These are phyloP conservation scores for Actenoides hombroni DNA, from an alignment of 2,113 vertebrate genomes.

Conservation along the genomic window DNA sequence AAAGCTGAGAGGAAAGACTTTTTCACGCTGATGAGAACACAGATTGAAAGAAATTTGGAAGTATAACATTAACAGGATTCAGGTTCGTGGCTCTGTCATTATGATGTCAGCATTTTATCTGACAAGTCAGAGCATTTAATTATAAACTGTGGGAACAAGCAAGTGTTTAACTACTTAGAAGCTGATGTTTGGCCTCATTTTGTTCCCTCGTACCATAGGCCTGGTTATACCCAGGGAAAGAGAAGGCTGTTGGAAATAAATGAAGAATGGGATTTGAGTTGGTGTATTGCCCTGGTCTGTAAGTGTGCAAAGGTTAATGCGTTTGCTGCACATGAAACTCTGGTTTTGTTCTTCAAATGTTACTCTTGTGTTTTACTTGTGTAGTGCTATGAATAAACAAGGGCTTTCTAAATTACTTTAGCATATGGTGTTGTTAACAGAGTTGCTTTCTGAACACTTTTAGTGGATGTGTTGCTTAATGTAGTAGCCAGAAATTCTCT, in stretches of 20 bases:
- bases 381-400: background rate
- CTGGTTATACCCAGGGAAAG: background rate
- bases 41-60: background rate
- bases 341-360: background rate
- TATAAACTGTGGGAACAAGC: conserved; percentile 2
- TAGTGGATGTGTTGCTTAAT: background rate
- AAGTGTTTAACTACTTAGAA: background rate
- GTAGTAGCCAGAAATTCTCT: background rate
- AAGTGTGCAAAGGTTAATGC: background rate
- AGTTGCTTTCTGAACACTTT: background rate
- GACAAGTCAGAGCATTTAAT: background rate
- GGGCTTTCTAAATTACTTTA: background rate
- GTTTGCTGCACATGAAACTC: background rate
- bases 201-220: background rate
- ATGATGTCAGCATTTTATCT: background rate
- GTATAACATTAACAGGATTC: conserved; percentile 17
- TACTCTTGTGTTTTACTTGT: background rate
- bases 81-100: background rate
- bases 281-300: background rate
- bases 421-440: background rate
- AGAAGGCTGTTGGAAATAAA: background rate
- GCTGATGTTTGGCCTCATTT: background rate
- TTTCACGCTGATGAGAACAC: background rate
- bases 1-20: background rate
- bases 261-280: background rate